Evolutionary conservation across 2,888 invertebrate genomes (phyloP).

Genomic region (Phyllotreta cruciferae): DNA sequence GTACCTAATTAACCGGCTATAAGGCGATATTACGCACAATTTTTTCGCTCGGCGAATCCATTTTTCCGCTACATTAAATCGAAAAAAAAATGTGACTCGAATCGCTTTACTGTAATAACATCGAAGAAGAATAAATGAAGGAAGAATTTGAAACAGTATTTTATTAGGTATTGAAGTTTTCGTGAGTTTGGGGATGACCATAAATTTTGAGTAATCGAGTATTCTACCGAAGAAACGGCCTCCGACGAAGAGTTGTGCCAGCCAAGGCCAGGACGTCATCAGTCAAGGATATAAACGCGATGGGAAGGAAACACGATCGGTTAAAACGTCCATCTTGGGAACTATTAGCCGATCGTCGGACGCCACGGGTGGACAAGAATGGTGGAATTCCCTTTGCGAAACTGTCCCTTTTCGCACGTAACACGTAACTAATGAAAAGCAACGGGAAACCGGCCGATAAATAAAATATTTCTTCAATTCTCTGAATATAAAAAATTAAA

Average conservation of each 20-base stretch:
- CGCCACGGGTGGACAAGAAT: constrained; percentile 11
- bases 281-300: constrained; percentile 20
- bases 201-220: not conserved
- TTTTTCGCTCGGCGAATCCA: constrained; percentile 3
- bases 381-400: constrained; percentile 24
- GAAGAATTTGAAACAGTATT: not conserved
- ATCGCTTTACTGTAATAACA: no score
- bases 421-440: constrained; percentile 32
- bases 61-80: constrained; percentile 6
- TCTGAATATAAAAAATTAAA: no score
- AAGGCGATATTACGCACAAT: constrained; percentile 4
- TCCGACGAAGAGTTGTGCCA: constrained; percentile 1
- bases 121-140: not conserved
- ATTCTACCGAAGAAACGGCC: not conserved
- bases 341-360: constrained; percentile 26
- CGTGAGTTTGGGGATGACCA: not conserved
- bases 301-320: constrained; percentile 33
- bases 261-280: constrained; percentile 6
- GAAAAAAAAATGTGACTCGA: not conserved
- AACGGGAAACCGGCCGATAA: constrained; percentile 25
- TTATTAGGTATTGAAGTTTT: not conserved
- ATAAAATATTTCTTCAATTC: constrained; percentile 23
- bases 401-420: constrained; percentile 11
- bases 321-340: constrained; percentile 36
- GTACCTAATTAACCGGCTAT: constrained; percentile 1